phyloP scores from a whole-genome alignment of 2,113 vertebrate species.

The Coryphaenoides rupestris region DNA sequence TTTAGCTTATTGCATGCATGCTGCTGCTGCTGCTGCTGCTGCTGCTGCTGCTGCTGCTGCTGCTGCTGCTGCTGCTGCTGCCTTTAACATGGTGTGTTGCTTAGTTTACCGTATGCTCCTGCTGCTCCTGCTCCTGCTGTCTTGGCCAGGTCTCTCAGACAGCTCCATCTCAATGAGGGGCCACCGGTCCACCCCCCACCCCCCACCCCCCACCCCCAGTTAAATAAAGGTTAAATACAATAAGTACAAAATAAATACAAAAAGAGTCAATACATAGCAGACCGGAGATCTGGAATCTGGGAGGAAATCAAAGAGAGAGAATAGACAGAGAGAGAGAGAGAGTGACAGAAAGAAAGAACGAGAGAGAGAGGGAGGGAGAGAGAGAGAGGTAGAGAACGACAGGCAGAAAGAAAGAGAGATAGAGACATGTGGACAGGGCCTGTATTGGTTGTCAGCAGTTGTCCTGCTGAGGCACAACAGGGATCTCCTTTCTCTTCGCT shows the following conservation, averaged over 20 bases:
- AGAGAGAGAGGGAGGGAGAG: neutral
- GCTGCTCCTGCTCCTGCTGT: too few species aligned
- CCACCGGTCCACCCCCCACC: too few species aligned
- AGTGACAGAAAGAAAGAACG: neutral
- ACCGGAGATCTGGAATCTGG: too few species aligned
- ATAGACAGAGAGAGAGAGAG: neutral
- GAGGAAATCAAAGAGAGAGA: neutral
- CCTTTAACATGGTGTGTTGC: too few species aligned
- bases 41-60: too few species aligned
- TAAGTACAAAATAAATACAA: neutral
- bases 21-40: too few species aligned
- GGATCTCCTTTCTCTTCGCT: slow-evolving; percentile 50
- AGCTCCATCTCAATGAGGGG: too few species aligned
- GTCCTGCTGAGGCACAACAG: slow-evolving; percentile 42
- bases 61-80: too few species aligned
- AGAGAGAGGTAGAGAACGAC: neutral
- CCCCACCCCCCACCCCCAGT: too few species aligned
- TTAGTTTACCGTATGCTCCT: too few species aligned
- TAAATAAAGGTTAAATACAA: neutral
- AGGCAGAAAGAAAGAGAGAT: neutral
- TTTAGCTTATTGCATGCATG: too few species aligned
- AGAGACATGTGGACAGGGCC: slow-evolving; percentile 39
- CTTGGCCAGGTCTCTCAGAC: too few species aligned
- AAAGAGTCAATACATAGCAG: neutral
- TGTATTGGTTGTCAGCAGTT: slow-evolving; percentile 43